Percentiles rank a stretch among this genome's conserved stretches.
phyloP scores from a whole-genome alignment of 2,888 invertebrate genomes.

The Scaptomyza reducta region DNA sequence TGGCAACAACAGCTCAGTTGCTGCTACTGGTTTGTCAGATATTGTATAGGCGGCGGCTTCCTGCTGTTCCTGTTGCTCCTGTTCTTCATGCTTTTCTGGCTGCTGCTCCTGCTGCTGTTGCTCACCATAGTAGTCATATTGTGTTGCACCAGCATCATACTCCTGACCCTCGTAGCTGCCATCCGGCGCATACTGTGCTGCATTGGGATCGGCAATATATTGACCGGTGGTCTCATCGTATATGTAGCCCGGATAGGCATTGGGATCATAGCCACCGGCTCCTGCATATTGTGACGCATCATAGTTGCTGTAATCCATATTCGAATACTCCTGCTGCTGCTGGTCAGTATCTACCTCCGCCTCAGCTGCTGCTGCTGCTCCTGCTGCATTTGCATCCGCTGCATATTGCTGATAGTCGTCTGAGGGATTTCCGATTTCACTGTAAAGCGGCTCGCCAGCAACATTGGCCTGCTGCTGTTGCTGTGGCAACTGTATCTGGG shows the following conservation, averaged over 20 bases:
- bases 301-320: slow-evolving; percentile 81
- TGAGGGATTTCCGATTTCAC: slow-evolving; percentile 68
- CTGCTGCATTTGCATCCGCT: slow-evolving; percentile 44
- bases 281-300: slow-evolving; percentile 74
- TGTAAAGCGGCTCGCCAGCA: slow-evolving; percentile 60
- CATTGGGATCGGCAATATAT: slow-evolving; percentile 79
- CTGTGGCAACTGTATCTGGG: slow-evolving; percentile 9
- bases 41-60: slow-evolving; percentile 37
- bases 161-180: slow-evolving; percentile 68
- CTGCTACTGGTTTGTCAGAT: slow-evolving; percentile 7
- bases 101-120: slow-evolving; percentile 49
- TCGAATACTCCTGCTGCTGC: slow-evolving; percentile 69
- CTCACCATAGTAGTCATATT: slow-evolving; percentile 67
- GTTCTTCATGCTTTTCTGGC: slow-evolving; percentile 21
- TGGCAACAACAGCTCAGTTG: slow-evolving; percentile 25
- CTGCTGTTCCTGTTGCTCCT: slow-evolving; percentile 43
- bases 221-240: slow-evolving; percentile 82
- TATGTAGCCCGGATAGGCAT: slow-evolving; percentile 81
- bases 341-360: slow-evolving; percentile 21
- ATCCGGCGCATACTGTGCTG: slow-evolving; percentile 66
- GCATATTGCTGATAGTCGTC: slow-evolving; percentile 69
- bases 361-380: slow-evolving; percentile 36
- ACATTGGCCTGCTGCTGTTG: slow-evolving; percentile 18
- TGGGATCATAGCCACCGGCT: slow-evolving; percentile 74
- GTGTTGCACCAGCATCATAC: slow-evolving; percentile 53